phyloP scores from a whole-genome alignment of 2,888 invertebrate genomes.

The Tiphia femorata region DNA sequence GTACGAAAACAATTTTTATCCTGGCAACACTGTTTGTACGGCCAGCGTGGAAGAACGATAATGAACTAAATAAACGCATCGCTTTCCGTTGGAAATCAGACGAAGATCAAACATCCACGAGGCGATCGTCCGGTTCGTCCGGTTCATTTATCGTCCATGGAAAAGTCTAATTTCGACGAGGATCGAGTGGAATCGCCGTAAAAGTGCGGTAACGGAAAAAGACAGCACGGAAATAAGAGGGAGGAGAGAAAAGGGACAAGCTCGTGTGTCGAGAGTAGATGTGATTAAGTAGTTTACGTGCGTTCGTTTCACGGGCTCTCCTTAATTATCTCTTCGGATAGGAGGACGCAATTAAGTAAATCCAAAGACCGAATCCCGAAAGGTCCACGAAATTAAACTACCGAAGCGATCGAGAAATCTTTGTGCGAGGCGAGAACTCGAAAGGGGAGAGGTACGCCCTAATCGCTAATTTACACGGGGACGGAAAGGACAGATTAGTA shows the following conservation, averaged over 20 bases:
- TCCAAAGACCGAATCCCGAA: slow-evolving; percentile 24
- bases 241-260: too few relatives aligned
- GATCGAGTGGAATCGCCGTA: background rate
- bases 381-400: slow-evolving; percentile 33
- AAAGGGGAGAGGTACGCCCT: too few relatives aligned
- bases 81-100: background rate
- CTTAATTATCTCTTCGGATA: slow-evolving; percentile 30
- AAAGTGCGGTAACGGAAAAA: background rate
- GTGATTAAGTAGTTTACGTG: slow-evolving; percentile 34
- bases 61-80: too few relatives aligned
- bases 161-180: too few relatives aligned
- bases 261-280: slow-evolving; percentile 29
- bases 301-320: slow-evolving; percentile 17
- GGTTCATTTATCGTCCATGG: background rate
- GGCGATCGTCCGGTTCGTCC: background rate
- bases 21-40: too few relatives aligned
- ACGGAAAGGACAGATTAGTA: too few relatives aligned
- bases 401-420: slow-evolving; percentile 9
- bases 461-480: too few relatives aligned
- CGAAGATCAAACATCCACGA: background rate
- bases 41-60: too few relatives aligned
- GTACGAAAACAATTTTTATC: too few relatives aligned
- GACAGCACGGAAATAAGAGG: too few relatives aligned
- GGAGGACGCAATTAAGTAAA: slow-evolving; percentile 40
- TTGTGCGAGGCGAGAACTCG: too few relatives aligned